Base-by-base conservation (phyloP, 2,797 vertebrate genomes). In the Oreochromis grahami region DNA sequence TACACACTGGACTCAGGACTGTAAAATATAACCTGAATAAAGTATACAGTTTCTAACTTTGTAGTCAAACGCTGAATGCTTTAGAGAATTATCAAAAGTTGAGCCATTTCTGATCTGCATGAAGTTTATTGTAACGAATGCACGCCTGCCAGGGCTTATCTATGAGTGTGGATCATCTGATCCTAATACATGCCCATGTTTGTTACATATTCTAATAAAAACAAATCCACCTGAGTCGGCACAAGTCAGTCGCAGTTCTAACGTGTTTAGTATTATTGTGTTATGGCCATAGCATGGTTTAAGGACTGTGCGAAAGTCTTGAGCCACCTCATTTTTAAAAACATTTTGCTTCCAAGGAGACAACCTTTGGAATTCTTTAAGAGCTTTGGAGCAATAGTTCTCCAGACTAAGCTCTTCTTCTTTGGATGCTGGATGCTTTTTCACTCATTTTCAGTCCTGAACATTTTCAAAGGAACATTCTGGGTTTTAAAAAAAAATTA, bases 1-100 rank as follows among this genome's bases (percentile, higher is more conserved):
- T 90, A 74, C 84, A 94, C 78, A 36, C 86, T 68, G 36, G 76
- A 91, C 93, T 95, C 94, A 95, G 92, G 94, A 94, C 83, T 93
- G 86, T 94, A 88, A 43, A 81, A 81, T 86, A 83, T 68, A 80
- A 86, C 17, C 55, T 58, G 53, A 89, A 90, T 86, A 84, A 82
- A 84, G 65, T 8, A 29, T 12, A 52, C 26, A 19, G 7, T 88
- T 93, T 91, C 17, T 83, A 80, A 83, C 41, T 90, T 85, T 87
- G 65, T 24, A 81, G 80, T 68, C 45, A 74, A 77, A 80, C 48
- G 34, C 4, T 36, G 81, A 68, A 90, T 76, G 45, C 38, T 76
- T 70, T 36, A 41, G 55, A 85, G 48, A 32, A 38, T 76, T 2
- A 5, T 78, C 36, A 24, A 7, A 48, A 41, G 32, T 12, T 81